Conservation (phyloP, 2,113 vertebrate genomes). For the Sorex fumeus region DNA sequence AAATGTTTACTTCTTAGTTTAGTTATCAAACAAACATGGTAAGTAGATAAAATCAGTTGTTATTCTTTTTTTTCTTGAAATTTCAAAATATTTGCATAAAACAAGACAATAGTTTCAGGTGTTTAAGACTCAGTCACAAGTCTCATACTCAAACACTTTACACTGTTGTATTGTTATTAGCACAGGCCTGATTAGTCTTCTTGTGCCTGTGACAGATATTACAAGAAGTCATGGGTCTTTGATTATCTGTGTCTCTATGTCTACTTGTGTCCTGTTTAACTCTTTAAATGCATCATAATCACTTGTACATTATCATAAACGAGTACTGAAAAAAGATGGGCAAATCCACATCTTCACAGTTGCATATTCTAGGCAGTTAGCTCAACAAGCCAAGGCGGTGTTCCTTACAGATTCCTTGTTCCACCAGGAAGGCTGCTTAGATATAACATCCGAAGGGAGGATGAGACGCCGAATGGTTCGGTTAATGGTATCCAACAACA, state of each 20-base stretch:
- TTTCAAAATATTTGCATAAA: slow-evolving; percentile 5
- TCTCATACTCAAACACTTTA: neutral
- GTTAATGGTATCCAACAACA: slow-evolving; percentile 92
- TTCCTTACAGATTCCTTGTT: slow-evolving; percentile 90
- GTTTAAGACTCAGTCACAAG: slow-evolving; percentile 33
- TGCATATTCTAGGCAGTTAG: slow-evolving; percentile 9
- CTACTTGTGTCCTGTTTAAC: neutral
- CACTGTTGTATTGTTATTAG: neutral
- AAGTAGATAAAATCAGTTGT: neutral
- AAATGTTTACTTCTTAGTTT: slow-evolving; percentile 35
- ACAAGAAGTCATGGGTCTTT: neutral
- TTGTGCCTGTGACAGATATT: neutral
- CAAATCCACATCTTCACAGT: neutral
- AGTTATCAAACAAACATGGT: neutral
- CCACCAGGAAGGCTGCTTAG: slow-evolving; percentile 93
- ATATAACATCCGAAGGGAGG: slow-evolving; percentile 86
- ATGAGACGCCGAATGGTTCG: slow-evolving; percentile 91
- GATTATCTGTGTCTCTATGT: neutral
- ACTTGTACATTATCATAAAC: neutral
- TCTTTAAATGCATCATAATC: neutral
- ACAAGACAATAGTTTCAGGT: slow-evolving; percentile 25
- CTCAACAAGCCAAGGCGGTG: neutral
- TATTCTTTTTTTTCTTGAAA: slow-evolving; percentile 34
- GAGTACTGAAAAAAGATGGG: neutral
- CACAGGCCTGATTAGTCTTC: slow-evolving; percentile 30